These are phyloP conservation scores for Ethmia dodecea DNA, from an alignment of 2,888 invertebrate species.

Conservation along the genomic window DNA sequence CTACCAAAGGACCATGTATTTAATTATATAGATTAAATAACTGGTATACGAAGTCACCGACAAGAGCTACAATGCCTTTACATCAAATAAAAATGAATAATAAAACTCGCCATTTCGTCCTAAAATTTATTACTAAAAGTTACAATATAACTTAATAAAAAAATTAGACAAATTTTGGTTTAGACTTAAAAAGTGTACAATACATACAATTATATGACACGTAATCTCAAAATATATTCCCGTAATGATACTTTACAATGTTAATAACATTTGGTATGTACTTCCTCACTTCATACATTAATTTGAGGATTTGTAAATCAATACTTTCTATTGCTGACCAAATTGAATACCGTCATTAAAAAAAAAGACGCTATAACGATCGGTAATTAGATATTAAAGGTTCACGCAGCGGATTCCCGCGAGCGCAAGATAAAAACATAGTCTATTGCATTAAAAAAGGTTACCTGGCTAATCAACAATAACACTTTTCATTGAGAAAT, in stretches of 20 bases:
- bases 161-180: slow-evolving; percentile 40
- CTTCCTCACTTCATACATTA: slow-evolving; percentile 25
- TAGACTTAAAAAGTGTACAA: slow-evolving; percentile 30
- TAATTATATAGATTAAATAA: too few species aligned
- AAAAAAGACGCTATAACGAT: too few species aligned
- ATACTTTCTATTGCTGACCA: slow-evolving; percentile 17
- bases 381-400: too few species aligned
- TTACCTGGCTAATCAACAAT: too few species aligned
- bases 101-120: slow-evolving; percentile 34
- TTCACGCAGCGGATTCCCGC: too few species aligned
- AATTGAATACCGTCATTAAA: slow-evolving; percentile 4
- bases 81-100: slow-evolving; percentile 14
- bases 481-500: too few species aligned
- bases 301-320: slow-evolving; percentile 24
- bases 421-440: too few species aligned
- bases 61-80: too few species aligned
- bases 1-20: too few species aligned
- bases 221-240: slow-evolving; percentile 63
- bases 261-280: slow-evolving; percentile 47
- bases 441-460: too few species aligned
- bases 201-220: slow-evolving; percentile 41
- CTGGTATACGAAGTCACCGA: too few species aligned
- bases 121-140: slow-evolving; percentile 61
- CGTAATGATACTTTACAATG: slow-evolving; percentile 47
- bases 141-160: slow-evolving; percentile 62